Base-by-base conservation (phyloP, 2,888 invertebrate genomes). In the Athrips mouffetella region DNA sequence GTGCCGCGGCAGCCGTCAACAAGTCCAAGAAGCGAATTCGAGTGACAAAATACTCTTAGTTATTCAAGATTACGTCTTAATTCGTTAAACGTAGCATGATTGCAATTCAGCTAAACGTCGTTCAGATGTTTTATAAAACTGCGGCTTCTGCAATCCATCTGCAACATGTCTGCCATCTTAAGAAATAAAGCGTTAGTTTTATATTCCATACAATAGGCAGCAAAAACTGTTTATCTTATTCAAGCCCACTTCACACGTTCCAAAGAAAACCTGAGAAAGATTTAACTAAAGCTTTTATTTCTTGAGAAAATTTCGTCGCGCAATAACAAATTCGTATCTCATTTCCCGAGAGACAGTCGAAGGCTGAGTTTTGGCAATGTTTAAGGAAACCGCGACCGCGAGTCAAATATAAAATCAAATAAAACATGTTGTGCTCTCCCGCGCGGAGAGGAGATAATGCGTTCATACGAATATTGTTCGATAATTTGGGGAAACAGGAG, bases 391-490 rank as follows among this genome's bases (percentile, higher is more conserved):
- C 18, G 7, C 13, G 21, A 30, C 27, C 15, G 18, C 29, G 11
- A 2, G 25, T 15, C 42, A 18, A 42, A 31, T 30, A 33, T 13
- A 10, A 45, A 42, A 42, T 42, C 29, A 42, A 42, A 42, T 42
- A 42, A 45, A 45, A 21, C 31, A 18, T 29, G 16, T 31, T 45
- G 21, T 65, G 68, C 68, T 74, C 73, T 65, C 63, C 70, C 61
- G 72, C n/a, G n/a, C n/a, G 70, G 73, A 76, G 71, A 70, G 60
- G 63, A 66, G 78, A 74, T 79, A 77, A 78, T 75, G 69, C 69
- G 72, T 65, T 73, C 70, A 73, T 66, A 67, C 68, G 74, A 80
- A 78, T 76, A 78, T 79, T 78, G 78, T 80, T 77, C 73, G 79
- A 80, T 80, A 80, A 80, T 80, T 79, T 76, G 63, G 65, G 65